These are phyloP conservation scores for Limnephilus auricula DNA, from an alignment of 2,888 invertebrate species.

Conservation along the genomic window DNA sequence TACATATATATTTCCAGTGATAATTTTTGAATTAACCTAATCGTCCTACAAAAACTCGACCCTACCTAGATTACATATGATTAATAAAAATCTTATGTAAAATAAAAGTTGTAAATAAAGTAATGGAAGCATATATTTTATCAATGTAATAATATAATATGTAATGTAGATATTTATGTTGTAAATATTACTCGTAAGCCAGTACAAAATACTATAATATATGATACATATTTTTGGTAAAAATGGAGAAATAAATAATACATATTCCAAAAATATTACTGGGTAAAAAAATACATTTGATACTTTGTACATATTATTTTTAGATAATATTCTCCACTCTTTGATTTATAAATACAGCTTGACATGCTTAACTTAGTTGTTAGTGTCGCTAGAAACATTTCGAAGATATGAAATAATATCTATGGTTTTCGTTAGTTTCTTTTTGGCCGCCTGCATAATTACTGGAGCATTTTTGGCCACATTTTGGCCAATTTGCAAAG, in stretches of 20 bases:
- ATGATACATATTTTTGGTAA: conserved; percentile 50
- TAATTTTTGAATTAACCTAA: background rate
- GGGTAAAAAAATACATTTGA: background rate
- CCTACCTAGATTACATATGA: background rate
- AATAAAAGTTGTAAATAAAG: background rate
- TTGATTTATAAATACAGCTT: background rate
- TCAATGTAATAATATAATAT: background rate
- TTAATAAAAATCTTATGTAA: background rate
- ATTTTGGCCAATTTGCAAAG: no score
- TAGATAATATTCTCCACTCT: background rate
- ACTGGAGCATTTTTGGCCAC: no score
- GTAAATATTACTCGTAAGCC: conserved; percentile 37
- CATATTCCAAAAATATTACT: conserved; percentile 6
- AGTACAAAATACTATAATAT: conserved; percentile 50
- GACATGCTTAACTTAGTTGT: background rate
- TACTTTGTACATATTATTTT: background rate
- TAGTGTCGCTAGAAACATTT: background rate
- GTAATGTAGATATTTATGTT: background rate
- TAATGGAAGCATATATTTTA: background rate
- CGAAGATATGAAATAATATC: background rate
- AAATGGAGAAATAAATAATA: background rate
- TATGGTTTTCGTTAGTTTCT: background rate
- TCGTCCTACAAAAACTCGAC: background rate
- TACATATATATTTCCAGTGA: no score
- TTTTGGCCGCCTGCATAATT: background rate